Conservation (phyloP, 92 coral and sea anemone species). For the Zoanthus solanderi region DNA sequence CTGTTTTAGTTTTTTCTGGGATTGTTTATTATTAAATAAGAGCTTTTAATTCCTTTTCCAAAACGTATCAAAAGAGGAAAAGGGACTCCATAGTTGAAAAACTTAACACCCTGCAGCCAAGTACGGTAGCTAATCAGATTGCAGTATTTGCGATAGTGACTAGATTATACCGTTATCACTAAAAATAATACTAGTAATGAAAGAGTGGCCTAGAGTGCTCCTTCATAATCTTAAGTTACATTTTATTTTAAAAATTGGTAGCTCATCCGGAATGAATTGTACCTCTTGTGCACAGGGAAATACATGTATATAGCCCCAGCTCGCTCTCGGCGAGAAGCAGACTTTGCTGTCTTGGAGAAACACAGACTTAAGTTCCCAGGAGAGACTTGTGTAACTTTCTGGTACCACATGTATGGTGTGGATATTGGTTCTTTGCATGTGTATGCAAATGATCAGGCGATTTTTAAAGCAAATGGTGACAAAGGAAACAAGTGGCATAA, state of each 20-base stretch:
- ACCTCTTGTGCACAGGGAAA: neutral
- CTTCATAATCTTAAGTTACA: neutral
- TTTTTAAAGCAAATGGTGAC: constrained; percentile 6
- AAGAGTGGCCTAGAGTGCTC: neutral
- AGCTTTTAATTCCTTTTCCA: no score
- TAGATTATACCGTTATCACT: neutral
- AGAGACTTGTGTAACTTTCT: constrained; percentile 29
- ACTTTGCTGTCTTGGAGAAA: constrained; percentile 19
- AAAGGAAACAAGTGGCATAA: constrained; percentile 33
- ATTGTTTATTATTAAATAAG: no score
- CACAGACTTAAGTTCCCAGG: neutral
- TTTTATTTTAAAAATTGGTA: neutral
- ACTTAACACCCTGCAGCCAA: no score
- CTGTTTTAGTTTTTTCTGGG: no score
- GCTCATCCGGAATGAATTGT: neutral
- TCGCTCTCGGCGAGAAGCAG: neutral
- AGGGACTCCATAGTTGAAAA: no score
- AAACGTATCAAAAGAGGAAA: no score
- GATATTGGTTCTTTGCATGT: constrained; percentile 30
- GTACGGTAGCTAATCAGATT: no score
- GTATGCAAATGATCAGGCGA: constrained; percentile 1
- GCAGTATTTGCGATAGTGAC: no score
- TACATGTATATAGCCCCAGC: constrained; percentile 28
- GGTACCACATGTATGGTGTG: constrained; percentile 48
- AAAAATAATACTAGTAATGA: neutral